Base-by-base conservation (phyloP, 35 echinoderm and acorn worm genomes). In the Lytechinus variegatus region DNA sequence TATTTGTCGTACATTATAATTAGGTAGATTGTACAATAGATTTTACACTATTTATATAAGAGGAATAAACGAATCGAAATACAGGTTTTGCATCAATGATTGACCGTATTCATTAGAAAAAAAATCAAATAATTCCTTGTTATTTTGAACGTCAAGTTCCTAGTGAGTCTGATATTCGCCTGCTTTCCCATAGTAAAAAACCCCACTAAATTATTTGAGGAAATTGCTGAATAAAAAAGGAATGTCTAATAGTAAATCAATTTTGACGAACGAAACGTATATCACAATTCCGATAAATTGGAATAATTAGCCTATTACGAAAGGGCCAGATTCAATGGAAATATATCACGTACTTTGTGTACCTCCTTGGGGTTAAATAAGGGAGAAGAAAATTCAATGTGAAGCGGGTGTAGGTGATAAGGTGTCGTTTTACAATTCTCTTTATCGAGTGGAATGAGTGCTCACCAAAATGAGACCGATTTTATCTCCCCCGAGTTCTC, bases 391-490 rank as follows among this genome's bases (percentile, higher is more conserved):
- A 24, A 24, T 21, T 24, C 16, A 79, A 79, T 24, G 66, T 79
- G 66, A 79, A 79, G 66, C 66, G 66, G 66, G 66, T 79, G 66
- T 79, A 24, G 66, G 66, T 79, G 66, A 79, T 79, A 79, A 44
- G 66, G 66, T 79, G 66, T 79, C 66, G 21, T 16, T n/a, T 79
- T 79, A 79, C 66, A 79, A 24, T 79, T 16, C 66, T 24, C 66
- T 24, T 8, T n/a, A 79, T 79, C 66, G 66, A 79, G 66, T 79
- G 66, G 66, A 79, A 79, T 79, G 66, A 79, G 66, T 79, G 66
- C 66, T 79, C 66, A 14, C 66, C 66, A 79, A 79, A 79, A 79
- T 79, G 66, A 79, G 66, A 79, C 66, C 66, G 66, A 79, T 79
- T 79, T 19, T 24, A 79, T 79, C 66, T 79, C 66, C 66, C 66